Evolutionary conservation across 2,113 vertebrate species (phyloP), one percentile per base, ranked within the genome.

Genomic region (Elgaria multicarinata): DNA sequence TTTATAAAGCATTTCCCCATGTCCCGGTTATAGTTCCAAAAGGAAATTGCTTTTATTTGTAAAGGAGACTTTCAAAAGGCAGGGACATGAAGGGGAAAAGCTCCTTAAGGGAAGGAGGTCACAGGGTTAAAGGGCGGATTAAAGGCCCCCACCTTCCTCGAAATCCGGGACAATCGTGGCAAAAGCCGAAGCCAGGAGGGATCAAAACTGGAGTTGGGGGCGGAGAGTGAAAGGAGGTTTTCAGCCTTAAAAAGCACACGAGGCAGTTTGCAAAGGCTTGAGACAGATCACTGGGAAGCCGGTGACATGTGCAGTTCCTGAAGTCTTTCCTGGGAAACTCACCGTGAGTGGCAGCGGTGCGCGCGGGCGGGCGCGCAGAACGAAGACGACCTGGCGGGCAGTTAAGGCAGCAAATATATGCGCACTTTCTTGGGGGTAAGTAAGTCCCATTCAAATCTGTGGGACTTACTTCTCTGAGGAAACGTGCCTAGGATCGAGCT

Each of bases 31-130:
- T 93, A 94, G 95, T 95, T 92, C 94, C 93, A 93, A 94, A 95
- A 96, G 96, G 96, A 96, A 96, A 96, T 96, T 94, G 94, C 95
- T 95, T 96, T 95, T 95, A 95, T 93, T 96, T 96, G 94, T 94
- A 89, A 94, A 95, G 93, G 50, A 93, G 93, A 88, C 92, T 96
- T 95, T 95, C 94, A 95, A 95, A 95, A 91, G 87, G 90, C 89
- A 93, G 94, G 92, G 95, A 95, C 95, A 94, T 93, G 94, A 94
- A 96, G 94, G 94, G 93, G 94, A 93, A 95, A 95, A 95, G 92
- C 92, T 93, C 94, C 95, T 96, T 96, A 96, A 94, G 89, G 89
- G 92, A 95, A 91, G 92, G 94, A 95, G 96, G 96, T 96, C 96
- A 96, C 4, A 22, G 94, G 96, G 96, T 96, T 94, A 96, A 93